phyloP scores from a whole-genome alignment of 2,888 invertebrate genomes.

The Cataglyphis livida region DNA sequence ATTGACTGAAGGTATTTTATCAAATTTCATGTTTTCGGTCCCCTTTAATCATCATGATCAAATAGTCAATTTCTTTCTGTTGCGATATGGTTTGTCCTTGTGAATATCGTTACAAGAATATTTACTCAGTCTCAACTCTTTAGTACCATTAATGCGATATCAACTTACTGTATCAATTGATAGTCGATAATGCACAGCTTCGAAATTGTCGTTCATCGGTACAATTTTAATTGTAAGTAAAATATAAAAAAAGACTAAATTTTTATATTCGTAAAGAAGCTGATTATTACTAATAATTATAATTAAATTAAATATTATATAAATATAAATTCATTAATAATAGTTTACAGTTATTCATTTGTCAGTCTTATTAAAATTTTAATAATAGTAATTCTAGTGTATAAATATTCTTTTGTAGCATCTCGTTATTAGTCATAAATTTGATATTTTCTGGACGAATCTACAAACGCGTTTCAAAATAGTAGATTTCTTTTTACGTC shows the following conservation, averaged over 20 bases:
- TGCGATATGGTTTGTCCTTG: conserved; percentile 60
- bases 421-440: neutral
- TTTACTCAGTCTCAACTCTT: conserved; percentile 60
- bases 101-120: conserved; percentile 70
- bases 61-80: conserved; percentile 45
- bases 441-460: neutral
- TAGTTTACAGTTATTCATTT: neutral
- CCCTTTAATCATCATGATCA: conserved; percentile 61
- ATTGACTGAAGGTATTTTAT: neutral
- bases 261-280: neutral
- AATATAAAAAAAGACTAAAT: conserved; percentile 3
- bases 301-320: neutral
- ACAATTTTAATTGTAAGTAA: conserved; percentile 27
- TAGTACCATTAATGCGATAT: conserved; percentile 72
- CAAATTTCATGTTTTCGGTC: conserved; percentile 33
- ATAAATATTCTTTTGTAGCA: neutral
- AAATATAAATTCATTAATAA: neutral
- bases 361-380: neutral
- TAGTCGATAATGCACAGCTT: conserved; percentile 24
- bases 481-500: conserved; percentile 20
- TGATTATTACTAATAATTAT: neutral
- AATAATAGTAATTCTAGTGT: neutral
- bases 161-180: conserved; percentile 56
- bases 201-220: conserved; percentile 29
- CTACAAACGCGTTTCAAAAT: conserved; percentile 25